phyloP scores from a whole-genome alignment of 2,113 vertebrate species.

The Aptenodytes patagonicus region DNA sequence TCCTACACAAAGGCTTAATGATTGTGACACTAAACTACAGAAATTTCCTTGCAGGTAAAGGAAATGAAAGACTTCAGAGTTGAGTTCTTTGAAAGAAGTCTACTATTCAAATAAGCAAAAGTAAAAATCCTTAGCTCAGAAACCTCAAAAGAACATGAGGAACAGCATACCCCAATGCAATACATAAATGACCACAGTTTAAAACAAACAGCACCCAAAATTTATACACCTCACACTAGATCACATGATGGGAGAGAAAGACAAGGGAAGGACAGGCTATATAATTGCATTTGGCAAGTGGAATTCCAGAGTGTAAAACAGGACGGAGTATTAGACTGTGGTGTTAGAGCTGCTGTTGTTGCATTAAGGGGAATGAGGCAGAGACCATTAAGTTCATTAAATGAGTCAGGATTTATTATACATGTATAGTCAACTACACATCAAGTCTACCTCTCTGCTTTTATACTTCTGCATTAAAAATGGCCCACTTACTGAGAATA shows the following conservation, averaged over 20 bases:
- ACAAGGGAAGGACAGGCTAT: neutral
- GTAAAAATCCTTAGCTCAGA: neutral
- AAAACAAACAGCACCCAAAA: neutral
- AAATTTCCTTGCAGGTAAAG: neutral
- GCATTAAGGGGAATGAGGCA: neutral
- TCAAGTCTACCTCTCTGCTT: neutral
- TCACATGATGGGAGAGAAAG: neutral
- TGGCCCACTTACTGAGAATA: neutral
- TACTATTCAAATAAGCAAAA: neutral
- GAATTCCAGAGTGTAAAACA: neutral
- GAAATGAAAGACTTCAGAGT: neutral
- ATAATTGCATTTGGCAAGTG: neutral
- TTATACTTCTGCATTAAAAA: neutral
- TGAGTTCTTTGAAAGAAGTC: neutral
- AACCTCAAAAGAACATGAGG: neutral
- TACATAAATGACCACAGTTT: neutral
- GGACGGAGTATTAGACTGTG: neutral
- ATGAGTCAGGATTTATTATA: constrained; percentile 6
- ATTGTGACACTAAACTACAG: neutral
- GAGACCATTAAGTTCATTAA: neutral
- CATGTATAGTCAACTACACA: neutral
- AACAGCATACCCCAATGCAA: neutral
- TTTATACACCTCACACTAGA: neutral
- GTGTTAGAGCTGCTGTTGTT: neutral
- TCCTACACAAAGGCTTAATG: neutral